Evolutionary conservation across 1,140 invertebrate genomes (phyloP).

Genomic region (Gryon sp.): DNA sequence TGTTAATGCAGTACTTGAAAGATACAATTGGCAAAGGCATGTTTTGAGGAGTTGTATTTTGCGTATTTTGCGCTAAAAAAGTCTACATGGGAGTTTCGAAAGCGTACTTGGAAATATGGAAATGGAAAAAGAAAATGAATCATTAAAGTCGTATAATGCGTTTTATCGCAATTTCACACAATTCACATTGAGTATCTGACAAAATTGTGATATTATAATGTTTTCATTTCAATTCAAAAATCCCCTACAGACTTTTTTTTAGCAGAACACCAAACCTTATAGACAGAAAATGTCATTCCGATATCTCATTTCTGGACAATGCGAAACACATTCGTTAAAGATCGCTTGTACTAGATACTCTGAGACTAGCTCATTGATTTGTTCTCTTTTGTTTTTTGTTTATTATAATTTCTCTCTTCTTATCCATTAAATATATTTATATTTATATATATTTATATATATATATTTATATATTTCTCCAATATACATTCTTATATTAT

Average conservation of each 20-base stretch:
- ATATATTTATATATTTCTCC: slow-evolving; percentile 58
- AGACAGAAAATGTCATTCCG: slow-evolving; percentile 60
- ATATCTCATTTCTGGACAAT: slow-evolving; percentile 44
- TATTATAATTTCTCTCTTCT: slow-evolving; percentile 63
- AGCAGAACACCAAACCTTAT: slow-evolving; percentile 19
- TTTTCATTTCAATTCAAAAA: no score
- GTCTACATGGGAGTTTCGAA: no score
- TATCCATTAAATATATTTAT: slow-evolving; percentile 66
- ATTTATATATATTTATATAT: no score
- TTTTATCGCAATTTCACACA: no score
- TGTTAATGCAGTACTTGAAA: slow-evolving; percentile 53
- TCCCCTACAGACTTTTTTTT: slow-evolving; percentile 18
- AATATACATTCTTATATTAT: slow-evolving; percentile 62
- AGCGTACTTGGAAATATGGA: no score
- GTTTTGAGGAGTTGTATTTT: slow-evolving; percentile 43
- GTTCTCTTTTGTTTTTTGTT: slow-evolving; percentile 16
- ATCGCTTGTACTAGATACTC: slow-evolving; percentile 70
- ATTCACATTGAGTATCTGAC: neutral
- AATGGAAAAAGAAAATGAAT: no score
- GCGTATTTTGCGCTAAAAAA: slow-evolving; percentile 13
- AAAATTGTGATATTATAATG: neutral
- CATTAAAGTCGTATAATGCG: no score
- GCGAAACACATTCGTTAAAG: slow-evolving; percentile 51
- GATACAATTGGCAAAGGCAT: slow-evolving; percentile 70
- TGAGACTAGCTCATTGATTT: slow-evolving; percentile 71